phyloP scores from a whole-genome alignment of 2,888 invertebrate genomes.

The Auanema sp. region DNA sequence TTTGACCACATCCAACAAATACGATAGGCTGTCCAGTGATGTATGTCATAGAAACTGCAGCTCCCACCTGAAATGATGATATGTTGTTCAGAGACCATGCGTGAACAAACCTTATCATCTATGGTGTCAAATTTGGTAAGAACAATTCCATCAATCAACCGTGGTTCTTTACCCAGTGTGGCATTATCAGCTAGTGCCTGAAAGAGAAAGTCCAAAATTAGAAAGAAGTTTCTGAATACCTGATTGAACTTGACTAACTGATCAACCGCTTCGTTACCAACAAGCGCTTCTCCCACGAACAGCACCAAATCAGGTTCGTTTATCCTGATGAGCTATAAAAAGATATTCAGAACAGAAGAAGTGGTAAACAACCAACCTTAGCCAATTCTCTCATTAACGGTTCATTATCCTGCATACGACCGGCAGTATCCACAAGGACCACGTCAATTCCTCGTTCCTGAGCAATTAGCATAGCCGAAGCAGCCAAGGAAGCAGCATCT shows the following conservation, averaged over 20 bases:
- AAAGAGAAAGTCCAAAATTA: background rate
- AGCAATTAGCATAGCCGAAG: slow-evolving; percentile 80
- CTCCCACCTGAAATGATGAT: slow-evolving; percentile 74
- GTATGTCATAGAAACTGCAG: slow-evolving; percentile 99
- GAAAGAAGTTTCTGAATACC: slow-evolving; percentile 10
- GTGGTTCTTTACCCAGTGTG: slow-evolving; percentile 74
- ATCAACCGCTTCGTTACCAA: slow-evolving; percentile 99
- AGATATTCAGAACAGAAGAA: background rate
- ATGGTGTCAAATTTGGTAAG: slow-evolving; percentile 99
- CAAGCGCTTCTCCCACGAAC: slow-evolving; percentile 99
- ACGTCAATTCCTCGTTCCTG: slow-evolving; percentile 81
- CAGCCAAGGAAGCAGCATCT: slow-evolving; percentile 96
- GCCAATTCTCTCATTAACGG: slow-evolving; percentile 96
- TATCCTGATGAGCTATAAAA: slow-evolving; percentile 80
- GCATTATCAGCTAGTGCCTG: slow-evolving; percentile 87
- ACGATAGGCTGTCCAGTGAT: slow-evolving; percentile 99
- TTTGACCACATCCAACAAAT: slow-evolving; percentile 98
- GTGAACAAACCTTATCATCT: slow-evolving; percentile 81
- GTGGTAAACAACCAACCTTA: slow-evolving; percentile 70
- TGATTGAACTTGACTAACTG: slow-evolving; percentile 95
- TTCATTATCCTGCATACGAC: slow-evolving; percentile 99
- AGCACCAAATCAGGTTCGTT: slow-evolving; percentile 96
- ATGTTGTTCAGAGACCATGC: background rate
- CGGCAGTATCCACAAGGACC: slow-evolving; percentile 96
- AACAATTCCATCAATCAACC: slow-evolving; percentile 96